Evolutionary conservation across 2,113 vertebrate species (phyloP).

Genomic region (Shinisaurus crocodilurus): DNA sequence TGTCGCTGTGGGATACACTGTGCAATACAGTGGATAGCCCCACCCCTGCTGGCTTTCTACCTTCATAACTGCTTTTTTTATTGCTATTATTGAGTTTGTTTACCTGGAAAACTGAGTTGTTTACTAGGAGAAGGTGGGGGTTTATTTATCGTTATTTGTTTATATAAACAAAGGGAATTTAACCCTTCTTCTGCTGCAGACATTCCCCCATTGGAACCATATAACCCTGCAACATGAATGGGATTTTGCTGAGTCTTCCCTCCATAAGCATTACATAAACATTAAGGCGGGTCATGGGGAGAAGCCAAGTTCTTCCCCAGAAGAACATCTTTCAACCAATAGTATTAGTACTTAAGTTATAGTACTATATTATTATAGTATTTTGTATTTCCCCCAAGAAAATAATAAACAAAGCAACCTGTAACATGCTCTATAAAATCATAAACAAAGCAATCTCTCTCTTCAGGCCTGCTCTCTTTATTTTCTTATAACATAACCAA

Average conservation of each 20-base stretch:
- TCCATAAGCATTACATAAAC: background rate
- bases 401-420: background rate
- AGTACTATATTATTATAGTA: background rate
- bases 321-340: background rate
- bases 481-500: background rate
- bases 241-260: background rate
- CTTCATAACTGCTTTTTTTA: too few relatives aligned
- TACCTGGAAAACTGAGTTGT: too few relatives aligned
- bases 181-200: too few relatives aligned
- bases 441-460: background rate
- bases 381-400: background rate
- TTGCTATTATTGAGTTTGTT: too few relatives aligned
- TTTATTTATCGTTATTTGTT: too few relatives aligned
- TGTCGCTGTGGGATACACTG: too few relatives aligned
- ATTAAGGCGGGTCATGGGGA: background rate
- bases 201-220: too few relatives aligned
- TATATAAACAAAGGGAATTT: too few relatives aligned
- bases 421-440: background rate
- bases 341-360: background rate
- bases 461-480: slow-evolving; percentile 1
- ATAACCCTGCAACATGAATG: too few relatives aligned
- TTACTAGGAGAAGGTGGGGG: too few relatives aligned
- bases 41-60: too few relatives aligned
- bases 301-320: background rate
- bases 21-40: too few relatives aligned